Evolutionary conservation across 2,113 vertebrate species (phyloP), one percentile per base, ranked within the genome.

Genomic region (Oenanthe oenanthe): DNA sequence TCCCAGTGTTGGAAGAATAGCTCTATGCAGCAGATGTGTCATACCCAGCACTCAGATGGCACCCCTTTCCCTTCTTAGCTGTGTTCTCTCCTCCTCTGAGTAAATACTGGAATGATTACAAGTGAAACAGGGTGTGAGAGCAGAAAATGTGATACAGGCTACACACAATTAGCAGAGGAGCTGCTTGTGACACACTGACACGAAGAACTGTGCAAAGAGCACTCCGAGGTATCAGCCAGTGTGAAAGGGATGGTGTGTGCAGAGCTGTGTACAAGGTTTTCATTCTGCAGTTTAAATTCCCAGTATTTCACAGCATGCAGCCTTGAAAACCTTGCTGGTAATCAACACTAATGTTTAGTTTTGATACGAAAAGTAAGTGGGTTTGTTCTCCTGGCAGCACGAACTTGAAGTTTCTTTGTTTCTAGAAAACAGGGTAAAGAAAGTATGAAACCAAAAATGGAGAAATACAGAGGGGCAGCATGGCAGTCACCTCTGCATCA

Each of bases 31-130:
- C 83, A 92, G 93, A 83, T 87, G 94, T 68, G 93, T 50, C 84
- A 75, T 68, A 63, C 22, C 48, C 90, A 70, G 85, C 8, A 6
- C 10, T 97, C 93, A 93, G 90, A 92, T 91, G 95, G 92, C 31
- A 90, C 75, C 61, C 89, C 11, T 0, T 38, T 73, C 84, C 92
- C 50, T 85, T 70, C 91, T 91, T 81, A 36, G 80, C 91, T 65
- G 45, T 82, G 91, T 91, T 94, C 91, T 93, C 79, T 92, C 87
- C 68, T 96, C 66, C 88, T 95, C 85, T 34, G n/a, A 68, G 70
- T 66, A 95, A 96, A 96, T 42, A 94, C 92, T 87, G 92, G 80
- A 96, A 94, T n/a, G 62, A 86, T 89, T 86, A 79, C 83, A 93
- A 93, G 85, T 50, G 73, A 93, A 94, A 92, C 80, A 84, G 86